Conservation (phyloP, 2,888 invertebrate genomes). For the Spodoptera picta region DNA sequence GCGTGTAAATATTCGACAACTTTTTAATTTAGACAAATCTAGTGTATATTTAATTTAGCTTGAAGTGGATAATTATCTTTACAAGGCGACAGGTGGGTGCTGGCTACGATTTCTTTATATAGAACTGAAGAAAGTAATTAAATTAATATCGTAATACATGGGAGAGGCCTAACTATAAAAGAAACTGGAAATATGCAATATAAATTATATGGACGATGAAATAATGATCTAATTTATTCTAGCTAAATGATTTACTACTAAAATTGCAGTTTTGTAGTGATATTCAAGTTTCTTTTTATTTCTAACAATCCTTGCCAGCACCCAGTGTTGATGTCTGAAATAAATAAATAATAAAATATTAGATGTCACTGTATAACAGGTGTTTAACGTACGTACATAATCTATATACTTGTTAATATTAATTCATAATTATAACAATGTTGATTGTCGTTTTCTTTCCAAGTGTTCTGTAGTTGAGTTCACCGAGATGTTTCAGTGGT, state of each 20-base stretch:
- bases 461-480: constrained; percentile 62
- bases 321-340: constrained; percentile 75
- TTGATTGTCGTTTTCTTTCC: constrained; percentile 72
- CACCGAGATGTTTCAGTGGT: constrained; percentile 35
- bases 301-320: constrained; percentile 23
- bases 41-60: constrained; percentile 80
- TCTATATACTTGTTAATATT: constrained; percentile 88
- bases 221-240: no score
- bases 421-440: constrained; percentile 85
- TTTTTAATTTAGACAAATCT: constrained; percentile 82
- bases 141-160: no score
- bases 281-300: neutral
- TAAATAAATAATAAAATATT: constrained; percentile 80
- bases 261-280: no score
- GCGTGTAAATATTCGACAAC: constrained; percentile 74
- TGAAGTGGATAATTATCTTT: constrained; percentile 72
- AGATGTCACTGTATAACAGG: constrained; percentile 88
- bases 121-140: neutral
- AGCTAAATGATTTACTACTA: no score
- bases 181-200: no score
- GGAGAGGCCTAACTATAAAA: neutral
- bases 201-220: no score
- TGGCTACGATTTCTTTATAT: constrained; percentile 21
- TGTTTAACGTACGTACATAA: constrained; percentile 86
- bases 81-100: constrained; percentile 71